Percentiles rank a stretch among this genome's conserved stretches.
Evolutionary conservation across 2,888 invertebrate species (phyloP).

Genomic region (Drosophila rellima): DNA sequence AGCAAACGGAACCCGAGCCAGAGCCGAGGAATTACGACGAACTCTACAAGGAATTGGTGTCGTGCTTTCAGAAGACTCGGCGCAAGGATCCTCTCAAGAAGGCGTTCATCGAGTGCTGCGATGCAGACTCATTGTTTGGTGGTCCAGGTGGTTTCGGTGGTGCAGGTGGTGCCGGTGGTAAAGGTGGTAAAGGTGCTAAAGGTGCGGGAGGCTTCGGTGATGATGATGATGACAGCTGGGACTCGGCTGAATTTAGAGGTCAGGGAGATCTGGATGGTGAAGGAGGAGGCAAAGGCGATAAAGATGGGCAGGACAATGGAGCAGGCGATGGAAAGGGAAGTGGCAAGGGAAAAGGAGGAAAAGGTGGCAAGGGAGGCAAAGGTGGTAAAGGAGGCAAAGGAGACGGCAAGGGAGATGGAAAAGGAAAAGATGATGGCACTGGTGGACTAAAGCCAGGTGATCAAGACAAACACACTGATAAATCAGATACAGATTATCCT

Average conservation of each 20-base stretch:
- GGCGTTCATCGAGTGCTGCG: constrained; percentile 2
- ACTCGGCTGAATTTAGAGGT: not conserved
- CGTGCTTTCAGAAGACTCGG: constrained; percentile 8
- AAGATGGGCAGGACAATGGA: not conserved
- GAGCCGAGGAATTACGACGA: constrained; percentile 26
- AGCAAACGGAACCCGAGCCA: not conserved
- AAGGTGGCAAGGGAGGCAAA: not conserved
- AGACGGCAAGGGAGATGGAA: not conserved
- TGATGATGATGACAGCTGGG: not conserved
- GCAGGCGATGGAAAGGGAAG: not conserved
- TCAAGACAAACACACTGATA: not conserved
- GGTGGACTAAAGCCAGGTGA: not conserved
- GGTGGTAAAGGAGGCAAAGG: not conserved
- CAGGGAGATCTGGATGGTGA: not conserved
- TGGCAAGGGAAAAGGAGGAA: not conserved
- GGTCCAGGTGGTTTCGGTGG: not conserved
- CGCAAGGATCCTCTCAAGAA: constrained; percentile 5
- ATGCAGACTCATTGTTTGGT: constrained; percentile 4
- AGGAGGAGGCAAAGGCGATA: not conserved
- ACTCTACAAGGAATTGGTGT: constrained; percentile 6
- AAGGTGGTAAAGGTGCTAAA: not conserved
- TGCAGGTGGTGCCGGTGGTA: not conserved
- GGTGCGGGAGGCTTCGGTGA: not conserved
- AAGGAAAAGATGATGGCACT: not conserved
- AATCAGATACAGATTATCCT: not conserved